Evolutionary conservation across 2,113 vertebrate species (phyloP).

Genomic region (Noctilio leporinus): DNA sequence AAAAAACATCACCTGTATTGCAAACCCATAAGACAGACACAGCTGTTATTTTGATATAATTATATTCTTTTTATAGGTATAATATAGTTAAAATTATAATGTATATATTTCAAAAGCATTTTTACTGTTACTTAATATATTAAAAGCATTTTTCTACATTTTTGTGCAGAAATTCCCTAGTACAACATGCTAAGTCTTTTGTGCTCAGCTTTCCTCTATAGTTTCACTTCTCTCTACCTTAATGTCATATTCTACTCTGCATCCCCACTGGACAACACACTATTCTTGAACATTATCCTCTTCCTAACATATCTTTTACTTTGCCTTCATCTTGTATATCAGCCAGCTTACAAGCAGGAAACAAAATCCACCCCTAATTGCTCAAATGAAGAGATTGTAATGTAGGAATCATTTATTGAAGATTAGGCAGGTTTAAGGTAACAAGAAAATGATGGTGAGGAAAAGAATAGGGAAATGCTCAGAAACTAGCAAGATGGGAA

Average conservation of each 20-base stretch:
- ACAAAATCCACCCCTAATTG: neutral
- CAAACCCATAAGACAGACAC: neutral
- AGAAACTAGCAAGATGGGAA: neutral
- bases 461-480: neutral
- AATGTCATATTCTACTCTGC: accelerated
- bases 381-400: neutral
- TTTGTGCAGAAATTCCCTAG: neutral
- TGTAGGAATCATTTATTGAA: neutral
- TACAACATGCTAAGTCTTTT: neutral
- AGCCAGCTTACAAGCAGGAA: neutral
- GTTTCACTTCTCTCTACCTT: neutral
- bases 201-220: neutral
- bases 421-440: neutral
- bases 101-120: neutral
- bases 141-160: neutral
- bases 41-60: neutral
- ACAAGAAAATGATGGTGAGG: neutral
- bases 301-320: neutral
- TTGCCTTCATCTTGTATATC: neutral
- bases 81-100: neutral
- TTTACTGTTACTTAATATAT: neutral
- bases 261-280: neutral
- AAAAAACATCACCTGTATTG: neutral
- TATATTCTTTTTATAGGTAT: neutral
- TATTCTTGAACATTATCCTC: neutral